phyloP scores from a whole-genome alignment of 1,140 invertebrate species.

The Linepithema humile region DNA sequence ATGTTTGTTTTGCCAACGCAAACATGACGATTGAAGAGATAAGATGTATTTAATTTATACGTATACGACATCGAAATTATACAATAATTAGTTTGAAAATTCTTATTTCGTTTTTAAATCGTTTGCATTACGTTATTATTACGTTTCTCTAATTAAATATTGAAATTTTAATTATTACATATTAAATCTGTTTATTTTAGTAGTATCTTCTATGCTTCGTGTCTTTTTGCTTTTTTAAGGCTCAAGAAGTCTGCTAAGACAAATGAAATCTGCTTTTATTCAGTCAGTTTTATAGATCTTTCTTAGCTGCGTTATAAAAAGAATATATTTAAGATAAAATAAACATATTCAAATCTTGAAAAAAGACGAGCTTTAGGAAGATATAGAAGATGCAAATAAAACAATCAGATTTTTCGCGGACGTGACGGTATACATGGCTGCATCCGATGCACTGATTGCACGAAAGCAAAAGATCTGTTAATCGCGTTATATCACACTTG shows the following conservation, averaged over 20 bases:
- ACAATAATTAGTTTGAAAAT: neutral
- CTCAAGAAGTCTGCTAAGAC: neutral
- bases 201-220: neutral
- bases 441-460: too few species aligned
- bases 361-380: neutral
- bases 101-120: neutral
- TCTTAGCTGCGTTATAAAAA: neutral
- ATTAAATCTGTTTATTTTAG: neutral
- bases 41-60: neutral
- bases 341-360: neutral
- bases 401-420: conserved; percentile 9
- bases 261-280: neutral
- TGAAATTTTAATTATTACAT: neutral
- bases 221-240: neutral
- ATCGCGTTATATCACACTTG: too few species aligned
- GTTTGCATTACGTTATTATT: too few species aligned
- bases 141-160: neutral
- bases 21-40: neutral
- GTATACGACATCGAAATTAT: neutral
- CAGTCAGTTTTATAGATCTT: neutral
- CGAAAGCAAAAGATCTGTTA: too few species aligned
- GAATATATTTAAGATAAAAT: neutral
- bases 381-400: neutral
- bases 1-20: neutral
- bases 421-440: neutral